Evolutionary conservation across 2,113 vertebrate species (phyloP), one percentile per base, ranked within the genome.

Genomic region (Trematomus loennbergii): DNA sequence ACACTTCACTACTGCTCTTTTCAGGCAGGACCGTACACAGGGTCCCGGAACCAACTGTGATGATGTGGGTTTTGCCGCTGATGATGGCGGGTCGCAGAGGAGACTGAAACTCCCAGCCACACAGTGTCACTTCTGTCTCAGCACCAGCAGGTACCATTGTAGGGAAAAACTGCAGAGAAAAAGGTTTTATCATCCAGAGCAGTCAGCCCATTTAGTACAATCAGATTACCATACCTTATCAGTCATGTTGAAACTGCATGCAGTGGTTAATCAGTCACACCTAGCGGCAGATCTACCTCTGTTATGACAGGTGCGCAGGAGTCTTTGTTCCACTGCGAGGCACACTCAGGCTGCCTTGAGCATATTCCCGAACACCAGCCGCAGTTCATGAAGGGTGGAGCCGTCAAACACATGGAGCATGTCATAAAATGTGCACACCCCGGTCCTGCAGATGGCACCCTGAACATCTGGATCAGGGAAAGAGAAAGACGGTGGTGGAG

Each of bases 401-500:
- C 95, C 0, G 16, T 87, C 78, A 98, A 91, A 88, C 98, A 99
- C 20, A 48, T 72, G 55, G 94, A 90, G 89, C 98, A 99, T 0
- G 95, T 97, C 67, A 95, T 90, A 64, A 97, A 97, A 90, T 99
- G 98, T 22, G 4, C 92, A 88, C 98, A 99, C 17, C 98, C 98
- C 0, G 98, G 98, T 25, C 97, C 97, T 0, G 53, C 89, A 75
- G 96, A 61, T 0, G 96, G 96, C 25, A 99, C 94, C 60, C 78
- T 95, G 87, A 96, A 96, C 83, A 98, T 86, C 98, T 99, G 59
- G 63, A 69, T 10, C 0, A 54, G 8, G 5, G 17, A 77, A 36
- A 60, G 52, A 73, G 18, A 18, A 46, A 58, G 29, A 58, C 0
- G 3, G 20, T 15, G 25, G 12, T 20, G n/a, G 36, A 13, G 33